Evolutionary conservation across 2,797 vertebrate genomes (phyloP).

Genomic region (Chloroceryle amazona): DNA sequence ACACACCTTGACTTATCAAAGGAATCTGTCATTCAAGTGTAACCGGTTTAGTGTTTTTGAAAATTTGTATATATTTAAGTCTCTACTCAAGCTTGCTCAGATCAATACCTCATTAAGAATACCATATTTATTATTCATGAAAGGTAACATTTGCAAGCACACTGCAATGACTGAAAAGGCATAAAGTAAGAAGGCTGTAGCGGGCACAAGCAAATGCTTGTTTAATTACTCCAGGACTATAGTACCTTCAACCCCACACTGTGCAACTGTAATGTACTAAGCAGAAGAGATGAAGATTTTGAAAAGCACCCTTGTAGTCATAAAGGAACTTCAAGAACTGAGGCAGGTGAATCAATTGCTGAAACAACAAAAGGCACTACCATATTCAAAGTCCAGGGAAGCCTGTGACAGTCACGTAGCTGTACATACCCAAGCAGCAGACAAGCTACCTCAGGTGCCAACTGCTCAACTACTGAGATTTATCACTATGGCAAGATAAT

Average conservation of each 20-base stretch:
- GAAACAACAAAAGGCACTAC: background rate
- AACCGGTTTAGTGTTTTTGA: background rate
- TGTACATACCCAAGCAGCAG: background rate
- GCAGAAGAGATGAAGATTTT: background rate
- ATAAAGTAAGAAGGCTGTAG: background rate
- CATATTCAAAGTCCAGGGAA: background rate
- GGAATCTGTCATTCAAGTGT: background rate
- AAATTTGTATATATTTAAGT: background rate
- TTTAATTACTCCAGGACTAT: accelerated
- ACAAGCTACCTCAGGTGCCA: background rate
- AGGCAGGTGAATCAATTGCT: background rate
- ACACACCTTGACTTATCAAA: background rate
- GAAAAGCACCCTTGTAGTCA: background rate
- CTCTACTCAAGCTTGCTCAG: background rate
- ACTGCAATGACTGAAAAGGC: background rate
- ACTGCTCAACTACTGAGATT: background rate
- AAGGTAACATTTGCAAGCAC: background rate
- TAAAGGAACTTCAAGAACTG: background rate
- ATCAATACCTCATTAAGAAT: background rate
- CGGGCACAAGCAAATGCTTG: background rate
- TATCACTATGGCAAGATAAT: background rate
- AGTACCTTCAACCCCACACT: background rate
- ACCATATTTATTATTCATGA: background rate
- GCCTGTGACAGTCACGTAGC: background rate
- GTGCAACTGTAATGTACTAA: background rate